Percentiles rank a stretch among this genome's conserved stretches.
Conservation (phyloP, 2,113 vertebrate species). For the Dromaius novaehollandiae region DNA sequence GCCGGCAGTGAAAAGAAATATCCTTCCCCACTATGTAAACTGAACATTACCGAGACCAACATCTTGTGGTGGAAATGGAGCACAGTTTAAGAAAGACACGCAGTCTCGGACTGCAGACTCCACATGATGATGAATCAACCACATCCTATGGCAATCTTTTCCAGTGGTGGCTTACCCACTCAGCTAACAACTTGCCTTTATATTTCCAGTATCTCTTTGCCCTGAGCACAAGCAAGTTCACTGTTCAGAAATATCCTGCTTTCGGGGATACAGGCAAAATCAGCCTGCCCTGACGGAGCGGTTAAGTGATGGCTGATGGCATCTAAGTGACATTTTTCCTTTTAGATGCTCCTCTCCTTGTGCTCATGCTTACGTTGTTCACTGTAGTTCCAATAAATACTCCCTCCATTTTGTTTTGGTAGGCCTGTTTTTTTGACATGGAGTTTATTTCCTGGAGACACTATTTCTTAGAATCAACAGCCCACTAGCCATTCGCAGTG, state of each 20-base stretch:
- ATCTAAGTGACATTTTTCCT: background rate
- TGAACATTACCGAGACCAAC: background rate
- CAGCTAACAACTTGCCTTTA: background rate
- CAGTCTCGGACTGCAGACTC: background rate
- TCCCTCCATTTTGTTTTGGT: background rate
- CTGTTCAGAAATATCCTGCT: background rate
- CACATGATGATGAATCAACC: background rate
- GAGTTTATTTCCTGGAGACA: background rate
- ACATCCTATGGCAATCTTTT: background rate
- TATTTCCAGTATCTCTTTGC: background rate
- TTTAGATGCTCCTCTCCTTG: background rate
- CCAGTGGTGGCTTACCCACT: background rate
- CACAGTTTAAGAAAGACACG: background rate
- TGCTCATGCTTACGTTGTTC: background rate
- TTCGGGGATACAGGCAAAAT: background rate
- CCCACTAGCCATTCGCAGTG: background rate
- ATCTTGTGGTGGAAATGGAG: background rate
- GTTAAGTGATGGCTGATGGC: background rate
- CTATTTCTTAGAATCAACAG: background rate
- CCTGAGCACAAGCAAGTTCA: background rate
- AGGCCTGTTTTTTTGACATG: background rate
- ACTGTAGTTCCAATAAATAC: background rate
- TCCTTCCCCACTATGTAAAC: background rate
- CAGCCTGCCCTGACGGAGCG: background rate
- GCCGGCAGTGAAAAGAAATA: background rate